Evolutionary conservation across 2,797 vertebrate genomes (phyloP), one percentile per base, ranked within the genome.

Genomic region (Spheniscus humboldti): DNA sequence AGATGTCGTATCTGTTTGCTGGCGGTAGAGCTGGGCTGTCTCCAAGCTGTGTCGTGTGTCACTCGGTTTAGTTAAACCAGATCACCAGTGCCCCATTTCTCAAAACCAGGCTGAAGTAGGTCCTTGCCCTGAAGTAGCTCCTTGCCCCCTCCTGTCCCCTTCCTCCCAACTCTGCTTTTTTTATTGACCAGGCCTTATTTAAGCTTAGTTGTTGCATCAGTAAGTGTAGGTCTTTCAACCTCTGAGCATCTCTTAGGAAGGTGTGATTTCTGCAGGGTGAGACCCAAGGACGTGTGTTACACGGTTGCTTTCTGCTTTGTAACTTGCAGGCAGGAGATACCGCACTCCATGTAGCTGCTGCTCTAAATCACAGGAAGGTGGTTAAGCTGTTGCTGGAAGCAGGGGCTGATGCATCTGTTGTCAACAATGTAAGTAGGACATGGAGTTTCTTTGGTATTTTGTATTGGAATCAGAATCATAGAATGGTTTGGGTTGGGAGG

Each of bases 321-420:
- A 18, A 63, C 69, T 97, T 96, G 50, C 96, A 99, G 99, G 98
- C 97, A 39, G 99, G 99, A 41, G 99, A 99, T 88, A 99, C 99
- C 3, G 99, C 99, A 0, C 98, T 99, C 69, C 99, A 99, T n/a
- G 96, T 99, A 12, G 99, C 99, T 64, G 99, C 99, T 86, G 98
- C 98, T 63, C 98, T 99, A 52, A 99, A 99, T 96, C 99, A 99
- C 97, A 99, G 98, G 98, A 99, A 99, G 97, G 99, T 99, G 22
- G 99, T 98, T 22, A 99, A 99, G 94, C 97, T 99, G 89, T 97
- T 99, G 94, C 98, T 99, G 97, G 99, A 99, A 98, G 98, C 99
- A 9, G 99, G 99, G 37, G 98, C 99, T 50, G 99, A 99, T 90
- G 97, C 98, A 35, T 98, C 97, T 7, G 84, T 99, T 89, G 97